phyloP scores from a whole-genome alignment of 2,888 invertebrate species.

The Lypha dubia region DNA sequence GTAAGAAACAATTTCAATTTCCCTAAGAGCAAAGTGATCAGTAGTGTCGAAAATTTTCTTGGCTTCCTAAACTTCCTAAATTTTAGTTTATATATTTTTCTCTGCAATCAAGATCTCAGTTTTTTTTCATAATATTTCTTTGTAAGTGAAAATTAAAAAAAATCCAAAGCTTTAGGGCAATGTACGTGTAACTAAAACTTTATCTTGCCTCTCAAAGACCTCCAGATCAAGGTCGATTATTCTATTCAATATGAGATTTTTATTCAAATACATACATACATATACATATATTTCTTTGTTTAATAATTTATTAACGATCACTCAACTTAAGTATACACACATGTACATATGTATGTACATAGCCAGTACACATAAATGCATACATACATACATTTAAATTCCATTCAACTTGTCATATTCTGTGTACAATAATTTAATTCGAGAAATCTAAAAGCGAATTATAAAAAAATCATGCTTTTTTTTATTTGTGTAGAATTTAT shows the following conservation, averaged over 20 bases:
- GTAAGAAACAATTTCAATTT: too few relatives aligned
- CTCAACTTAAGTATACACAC: background rate
- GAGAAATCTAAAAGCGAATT: background rate
- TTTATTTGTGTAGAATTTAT: slow-evolving; percentile 9
- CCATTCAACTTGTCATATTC: background rate
- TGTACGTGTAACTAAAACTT: too few relatives aligned
- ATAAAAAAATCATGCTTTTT: background rate
- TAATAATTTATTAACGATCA: slow-evolving; percentile 9
- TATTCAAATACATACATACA: too few relatives aligned
- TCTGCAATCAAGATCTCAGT: too few relatives aligned
- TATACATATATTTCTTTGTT: slow-evolving; percentile 3
- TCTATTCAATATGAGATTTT: background rate
- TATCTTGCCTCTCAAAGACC: slow-evolving; percentile 11
- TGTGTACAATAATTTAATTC: slow-evolving; percentile 15
- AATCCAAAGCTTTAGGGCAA: too few relatives aligned
- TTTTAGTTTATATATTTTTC: too few relatives aligned
- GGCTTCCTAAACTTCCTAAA: too few relatives aligned
- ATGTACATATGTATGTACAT: background rate
- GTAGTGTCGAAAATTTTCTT: too few relatives aligned
- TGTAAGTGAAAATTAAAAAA: too few relatives aligned
- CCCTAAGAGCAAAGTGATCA: too few relatives aligned
- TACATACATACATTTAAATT: background rate
- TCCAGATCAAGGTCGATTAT: slow-evolving; percentile 39
- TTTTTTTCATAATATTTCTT: too few relatives aligned
- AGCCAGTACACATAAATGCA: too few relatives aligned